Evolutionary conservation across 1,140 invertebrate species (phyloP).

Genomic region (Geopemphigus sp.): DNA sequence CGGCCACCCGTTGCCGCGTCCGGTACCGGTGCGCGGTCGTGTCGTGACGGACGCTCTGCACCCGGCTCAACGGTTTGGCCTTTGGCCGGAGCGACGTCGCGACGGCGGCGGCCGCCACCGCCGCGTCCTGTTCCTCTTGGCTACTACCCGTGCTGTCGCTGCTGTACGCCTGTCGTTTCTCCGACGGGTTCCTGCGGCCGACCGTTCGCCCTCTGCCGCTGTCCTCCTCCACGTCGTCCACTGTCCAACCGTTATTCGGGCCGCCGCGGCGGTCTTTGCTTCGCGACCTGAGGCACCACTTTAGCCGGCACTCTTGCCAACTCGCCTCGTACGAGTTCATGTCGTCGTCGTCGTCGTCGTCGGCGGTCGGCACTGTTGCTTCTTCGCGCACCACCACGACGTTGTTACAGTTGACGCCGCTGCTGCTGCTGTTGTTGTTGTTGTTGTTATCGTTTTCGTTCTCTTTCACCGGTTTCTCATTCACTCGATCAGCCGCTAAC

Average conservation of each 20-base stretch:
- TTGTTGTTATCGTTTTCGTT: background rate
- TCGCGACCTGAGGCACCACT: slow-evolving; percentile 50
- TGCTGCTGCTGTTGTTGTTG: background rate
- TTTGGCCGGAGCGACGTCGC: slow-evolving; percentile 16
- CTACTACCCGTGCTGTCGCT: slow-evolving; percentile 36
- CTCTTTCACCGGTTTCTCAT: background rate
- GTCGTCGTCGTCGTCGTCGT: slow-evolving; percentile 1
- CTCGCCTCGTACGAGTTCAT: slow-evolving; percentile 78
- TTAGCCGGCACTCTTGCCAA: slow-evolving; percentile 66
- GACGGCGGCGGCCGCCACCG: background rate
- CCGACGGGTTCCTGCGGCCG: slow-evolving; percentile 18
- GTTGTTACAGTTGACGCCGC: slow-evolving; percentile 45
- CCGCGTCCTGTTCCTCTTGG: slow-evolving; percentile 34
- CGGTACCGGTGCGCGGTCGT: slow-evolving; percentile 20
- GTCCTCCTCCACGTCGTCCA: background rate
- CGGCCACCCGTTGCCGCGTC: slow-evolving; percentile 30
- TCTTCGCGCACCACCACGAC: too few species aligned
- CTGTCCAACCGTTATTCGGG: slow-evolving; percentile 1
- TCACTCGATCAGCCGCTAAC: background rate
- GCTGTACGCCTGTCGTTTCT: slow-evolving; percentile 33
- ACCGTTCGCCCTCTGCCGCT: background rate
- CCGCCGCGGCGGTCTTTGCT: slow-evolving; percentile 8
- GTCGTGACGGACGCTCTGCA: slow-evolving; percentile 37
- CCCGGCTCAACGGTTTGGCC: slow-evolving; percentile 34
- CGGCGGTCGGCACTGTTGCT: slow-evolving; percentile 59